Base-by-base conservation (phyloP, 2,113 vertebrate genomes). In the Balaenoptera acutorostrata region DNA sequence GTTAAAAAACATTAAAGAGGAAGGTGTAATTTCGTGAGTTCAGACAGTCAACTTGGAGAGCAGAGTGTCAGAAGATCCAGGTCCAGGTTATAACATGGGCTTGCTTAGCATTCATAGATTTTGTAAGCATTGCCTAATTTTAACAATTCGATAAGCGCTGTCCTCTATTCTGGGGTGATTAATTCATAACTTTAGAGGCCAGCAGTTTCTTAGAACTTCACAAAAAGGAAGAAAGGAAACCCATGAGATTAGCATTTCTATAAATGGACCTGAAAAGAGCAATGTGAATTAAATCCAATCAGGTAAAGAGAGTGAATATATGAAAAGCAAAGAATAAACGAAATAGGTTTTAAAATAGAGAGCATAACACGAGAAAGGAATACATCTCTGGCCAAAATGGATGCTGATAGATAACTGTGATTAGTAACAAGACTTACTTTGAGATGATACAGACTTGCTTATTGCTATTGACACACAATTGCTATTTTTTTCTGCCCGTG, bases 271-370 rank as follows among this genome's bases (percentile, higher is more conserved):
- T 95, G 64, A 90, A 83, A 94, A 84, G 63, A 59, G 44, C 80
- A 90, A 64, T 95, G 85, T 88, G 86, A 96, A 74, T 93, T 97
- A 93, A 95, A 87, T 86, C 39, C 55, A 82, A 55, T 55, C 68
- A 93, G 64, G 46, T n/a, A 61, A 20, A 78, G 78, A 97, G 31
- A 59, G 61, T 41, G 63, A 92, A 72, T 55, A 86, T 93, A 64
- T 71, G 81, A 89, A 83, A 92, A 41, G 12, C 78, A 78, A 61
- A 95, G 80, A 74, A 82, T 96, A 74, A 93, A 84, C 39, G 12
- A 80, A 68, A 59, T 21, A 80, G 46, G 20, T 61, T 77, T 85
- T 93, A 81, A 89, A 87, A 84, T 74, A 78, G 69, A 64, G 21
- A 75, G 44, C 15, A 13, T 36, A 49, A 94, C 29, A 63, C 5